These are phyloP conservation scores for Gnathonemus echidnorhynchus DNA, from an alignment of 2,113 vertebrate species.

Conservation along the genomic window DNA sequence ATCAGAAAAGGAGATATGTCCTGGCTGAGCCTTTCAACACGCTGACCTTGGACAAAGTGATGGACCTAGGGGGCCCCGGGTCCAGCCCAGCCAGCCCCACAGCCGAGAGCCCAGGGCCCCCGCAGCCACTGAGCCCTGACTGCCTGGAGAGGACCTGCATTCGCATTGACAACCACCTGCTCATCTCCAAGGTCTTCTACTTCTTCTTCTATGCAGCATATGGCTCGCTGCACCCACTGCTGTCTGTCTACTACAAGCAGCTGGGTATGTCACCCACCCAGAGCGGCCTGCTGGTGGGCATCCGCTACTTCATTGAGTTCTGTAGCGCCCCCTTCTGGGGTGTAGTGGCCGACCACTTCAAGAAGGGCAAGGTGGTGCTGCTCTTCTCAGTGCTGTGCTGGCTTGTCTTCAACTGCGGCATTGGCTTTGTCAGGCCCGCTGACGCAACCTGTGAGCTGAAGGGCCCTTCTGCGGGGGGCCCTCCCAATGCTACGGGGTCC, in stretches of 20 bases:
- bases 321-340: conserved; percentile 99
- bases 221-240: conserved; percentile 87
- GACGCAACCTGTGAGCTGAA: conserved; percentile 71
- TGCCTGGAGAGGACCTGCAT: conserved; percentile 84
- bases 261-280: conserved; percentile 87
- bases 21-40: conserved; percentile 76
- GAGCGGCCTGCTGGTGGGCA: conserved; percentile 87
- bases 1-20: conserved; percentile 85
- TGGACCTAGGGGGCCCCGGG: conserved; percentile 19
- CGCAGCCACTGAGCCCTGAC: conserved; percentile 56
- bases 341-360: conserved; percentile 88
- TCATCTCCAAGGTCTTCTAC: conserved; percentile 94
- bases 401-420: conserved; percentile 89
- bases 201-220: conserved; percentile 98
- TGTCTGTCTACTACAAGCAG: conserved; percentile 92
- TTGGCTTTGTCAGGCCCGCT: conserved; percentile 85
- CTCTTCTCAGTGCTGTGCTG: conserved; percentile 92
- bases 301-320: conserved; percentile 97
- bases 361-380: conserved; percentile 83
- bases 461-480: conserved; percentile 27
- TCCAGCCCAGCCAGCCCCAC: conserved; percentile 14
- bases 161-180: conserved; percentile 78
- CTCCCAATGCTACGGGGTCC: neutral
- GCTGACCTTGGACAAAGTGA: conserved; percentile 54
- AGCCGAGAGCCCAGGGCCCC: conserved; percentile 31